Conservation (phyloP, 1,140 invertebrate species). For the Zaprionus inermis region DNA sequence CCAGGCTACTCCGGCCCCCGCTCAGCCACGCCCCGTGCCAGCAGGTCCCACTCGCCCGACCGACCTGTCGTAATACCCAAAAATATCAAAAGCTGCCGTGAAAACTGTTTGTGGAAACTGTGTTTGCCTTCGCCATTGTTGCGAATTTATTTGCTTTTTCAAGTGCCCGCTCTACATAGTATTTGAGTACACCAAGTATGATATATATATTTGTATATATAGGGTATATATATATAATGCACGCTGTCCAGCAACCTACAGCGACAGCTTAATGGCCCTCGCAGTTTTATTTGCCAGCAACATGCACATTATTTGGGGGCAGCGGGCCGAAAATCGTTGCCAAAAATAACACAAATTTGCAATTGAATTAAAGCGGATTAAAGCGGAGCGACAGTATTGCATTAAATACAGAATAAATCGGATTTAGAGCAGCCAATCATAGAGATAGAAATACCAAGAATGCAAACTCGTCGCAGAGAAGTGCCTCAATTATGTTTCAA, state of each 20-base stretch:
- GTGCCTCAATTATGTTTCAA: too few relatives aligned
- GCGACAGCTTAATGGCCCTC: not conserved
- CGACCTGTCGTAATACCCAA: conserved; percentile 22
- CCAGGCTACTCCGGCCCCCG: not conserved
- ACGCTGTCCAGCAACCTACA: not conserved
- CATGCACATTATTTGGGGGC: conserved; percentile 13
- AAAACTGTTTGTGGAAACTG: not conserved
- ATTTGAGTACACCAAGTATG: not conserved
- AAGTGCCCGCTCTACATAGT: not conserved
- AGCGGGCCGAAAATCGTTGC: not conserved
- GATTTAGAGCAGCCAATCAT: too few relatives aligned
- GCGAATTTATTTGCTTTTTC: not conserved
- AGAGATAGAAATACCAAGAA: too few relatives aligned
- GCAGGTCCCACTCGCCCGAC: conserved; percentile 3
- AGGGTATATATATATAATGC: not conserved
- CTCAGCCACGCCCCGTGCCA: too few relatives aligned
- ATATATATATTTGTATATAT: not conserved
- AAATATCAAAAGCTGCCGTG: conserved; percentile 18
- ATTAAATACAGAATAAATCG: too few relatives aligned
- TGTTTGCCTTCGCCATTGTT: not conserved
- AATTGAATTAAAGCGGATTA: not conserved
- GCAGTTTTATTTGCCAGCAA: conserved; percentile 26
- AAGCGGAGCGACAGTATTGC: too few relatives aligned
- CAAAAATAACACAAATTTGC: not conserved
- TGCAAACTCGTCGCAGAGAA: too few relatives aligned